phyloP scores from a whole-genome alignment of 1,140 invertebrate genomes.

The Drosophila repletoides region DNA sequence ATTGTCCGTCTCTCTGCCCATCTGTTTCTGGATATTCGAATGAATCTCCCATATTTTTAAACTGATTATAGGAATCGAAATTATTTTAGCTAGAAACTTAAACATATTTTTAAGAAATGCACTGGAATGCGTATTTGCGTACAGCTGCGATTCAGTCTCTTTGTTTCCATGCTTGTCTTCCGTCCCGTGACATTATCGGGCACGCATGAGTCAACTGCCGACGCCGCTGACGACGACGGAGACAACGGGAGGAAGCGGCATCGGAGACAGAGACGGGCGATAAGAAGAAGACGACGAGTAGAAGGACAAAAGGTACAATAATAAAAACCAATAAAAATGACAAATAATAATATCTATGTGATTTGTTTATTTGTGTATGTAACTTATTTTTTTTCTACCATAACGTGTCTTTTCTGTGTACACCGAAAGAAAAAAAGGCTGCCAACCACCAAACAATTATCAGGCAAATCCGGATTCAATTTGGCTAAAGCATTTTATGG shows the following conservation, averaged over 20 bases:
- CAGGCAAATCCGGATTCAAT: too few species aligned
- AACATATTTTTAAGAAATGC: too few species aligned
- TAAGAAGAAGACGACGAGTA: neutral
- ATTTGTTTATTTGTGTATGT: slow-evolving; percentile 47
- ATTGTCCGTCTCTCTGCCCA: too few species aligned
- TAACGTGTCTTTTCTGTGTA: slow-evolving; percentile 26
- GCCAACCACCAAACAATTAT: neutral
- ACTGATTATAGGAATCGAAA: too few species aligned
- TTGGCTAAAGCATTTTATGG: too few species aligned
- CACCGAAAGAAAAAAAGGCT: slow-evolving; percentile 15
- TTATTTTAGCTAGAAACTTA: too few species aligned
- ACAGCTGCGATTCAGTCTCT: slow-evolving; percentile 42
- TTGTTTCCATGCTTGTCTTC: slow-evolving; percentile 16
- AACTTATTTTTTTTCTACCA: slow-evolving; percentile 51
- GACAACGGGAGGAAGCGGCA: neutral
- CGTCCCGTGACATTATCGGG: slow-evolving; percentile 64
- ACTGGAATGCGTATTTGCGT: slow-evolving; percentile 49
- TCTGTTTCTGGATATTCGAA: too few species aligned
- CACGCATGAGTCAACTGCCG: slow-evolving; percentile 74
- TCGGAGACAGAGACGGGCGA: neutral
- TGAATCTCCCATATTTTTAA: too few species aligned
- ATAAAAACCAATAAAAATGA: slow-evolving; percentile 80
- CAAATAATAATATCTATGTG: slow-evolving; percentile 80
- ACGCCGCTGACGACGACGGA: slow-evolving; percentile 27
- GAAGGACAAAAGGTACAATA: slow-evolving; percentile 63